Evolutionary conservation across 2,888 invertebrate genomes (phyloP).

Genomic region (Scaptomyza reducta): DNA sequence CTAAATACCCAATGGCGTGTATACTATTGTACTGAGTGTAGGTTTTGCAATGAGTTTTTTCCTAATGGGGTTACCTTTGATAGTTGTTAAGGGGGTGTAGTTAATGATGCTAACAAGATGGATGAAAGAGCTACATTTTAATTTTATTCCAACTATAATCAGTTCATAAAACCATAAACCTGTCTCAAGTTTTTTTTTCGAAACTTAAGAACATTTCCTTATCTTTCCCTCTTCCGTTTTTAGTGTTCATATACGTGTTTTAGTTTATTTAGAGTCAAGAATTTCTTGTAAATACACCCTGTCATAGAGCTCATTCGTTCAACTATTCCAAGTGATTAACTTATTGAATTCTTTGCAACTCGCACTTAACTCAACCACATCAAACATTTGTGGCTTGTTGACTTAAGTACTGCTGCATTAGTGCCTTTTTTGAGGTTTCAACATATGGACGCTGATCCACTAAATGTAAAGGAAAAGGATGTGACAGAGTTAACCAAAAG

Average conservation of each 20-base stretch:
- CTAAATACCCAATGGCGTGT: conserved; percentile 4
- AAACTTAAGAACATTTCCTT: too few species aligned
- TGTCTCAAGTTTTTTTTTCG: too few species aligned
- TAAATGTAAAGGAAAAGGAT: neutral
- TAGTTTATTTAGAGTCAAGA: too few species aligned
- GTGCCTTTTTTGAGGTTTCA: conserved; percentile 19
- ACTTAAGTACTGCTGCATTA: conserved; percentile 34
- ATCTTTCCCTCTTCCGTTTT: too few species aligned
- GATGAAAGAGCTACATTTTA: too few species aligned
- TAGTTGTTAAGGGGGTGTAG: too few species aligned
- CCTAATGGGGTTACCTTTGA: neutral
- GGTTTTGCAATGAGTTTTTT: conserved; percentile 2
- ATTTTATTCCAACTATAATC: too few species aligned
- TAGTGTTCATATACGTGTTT: too few species aligned
- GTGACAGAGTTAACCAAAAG: conserved; percentile 14
- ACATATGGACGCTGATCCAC: conserved; percentile 18
- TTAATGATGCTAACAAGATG: too few species aligned
- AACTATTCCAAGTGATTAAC: neutral
- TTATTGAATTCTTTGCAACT: conserved; percentile 1
- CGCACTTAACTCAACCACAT: conserved; percentile 42
- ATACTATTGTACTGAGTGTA: neutral
- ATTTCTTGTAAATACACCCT: too few species aligned
- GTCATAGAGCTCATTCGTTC: neutral
- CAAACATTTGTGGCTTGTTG: conserved; percentile 43
- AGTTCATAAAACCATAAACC: too few species aligned